Percentiles rank a stretch among this genome's conserved stretches.
phyloP scores from a whole-genome alignment of 2,113 vertebrate genomes.

The Gymnogyps californianus region DNA sequence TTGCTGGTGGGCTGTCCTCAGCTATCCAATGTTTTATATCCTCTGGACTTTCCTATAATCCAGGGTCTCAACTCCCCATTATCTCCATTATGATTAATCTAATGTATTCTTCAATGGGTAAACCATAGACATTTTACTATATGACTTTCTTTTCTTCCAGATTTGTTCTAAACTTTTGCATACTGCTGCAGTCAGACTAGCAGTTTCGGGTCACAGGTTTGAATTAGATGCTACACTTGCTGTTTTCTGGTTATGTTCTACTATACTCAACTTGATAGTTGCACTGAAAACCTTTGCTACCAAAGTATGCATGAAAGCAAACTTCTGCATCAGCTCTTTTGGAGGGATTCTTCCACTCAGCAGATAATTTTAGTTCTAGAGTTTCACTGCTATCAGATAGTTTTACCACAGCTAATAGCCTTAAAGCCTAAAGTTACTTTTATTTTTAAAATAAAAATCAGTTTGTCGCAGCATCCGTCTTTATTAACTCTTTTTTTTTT shows the following conservation, averaged over 20 bases:
- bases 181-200: not conserved
- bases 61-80: not conserved
- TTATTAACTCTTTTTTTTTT: not conserved
- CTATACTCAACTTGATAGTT: not conserved
- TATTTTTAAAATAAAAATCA: not conserved
- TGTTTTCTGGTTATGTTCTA: not conserved
- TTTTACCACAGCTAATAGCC: not conserved
- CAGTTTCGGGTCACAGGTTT: not conserved
- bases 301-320: not conserved
- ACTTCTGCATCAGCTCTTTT: not conserved
- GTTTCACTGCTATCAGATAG: not conserved
- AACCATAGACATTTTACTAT: not conserved
- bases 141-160: not conserved
- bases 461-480: not conserved
- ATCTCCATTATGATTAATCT: not conserved
- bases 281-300: not conserved
- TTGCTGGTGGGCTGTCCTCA: not conserved
- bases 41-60: not conserved
- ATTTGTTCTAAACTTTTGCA: not conserved
- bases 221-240: not conserved
- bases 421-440: not conserved
- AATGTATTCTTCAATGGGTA: not conserved
- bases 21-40: not conserved
- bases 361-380: not conserved
- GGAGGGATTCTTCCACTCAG: not conserved